Base-by-base conservation (phyloP, 1,140 invertebrate genomes). In the Ips nitidus region DNA sequence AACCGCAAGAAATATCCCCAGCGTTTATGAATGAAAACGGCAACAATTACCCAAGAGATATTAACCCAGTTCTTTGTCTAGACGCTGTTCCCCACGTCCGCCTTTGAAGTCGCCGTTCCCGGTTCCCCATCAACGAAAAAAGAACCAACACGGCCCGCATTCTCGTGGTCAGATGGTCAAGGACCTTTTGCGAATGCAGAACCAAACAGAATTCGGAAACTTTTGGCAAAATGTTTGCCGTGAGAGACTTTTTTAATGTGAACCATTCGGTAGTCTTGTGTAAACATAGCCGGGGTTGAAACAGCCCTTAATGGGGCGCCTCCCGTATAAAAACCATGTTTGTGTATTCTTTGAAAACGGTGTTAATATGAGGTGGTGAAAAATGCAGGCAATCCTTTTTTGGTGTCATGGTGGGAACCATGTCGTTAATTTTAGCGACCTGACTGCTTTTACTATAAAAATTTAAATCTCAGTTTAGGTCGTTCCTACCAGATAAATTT, bases 11-110 rank as follows among this genome's bases (percentile, higher is more conserved):
- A 42, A 22, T 60, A 60, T 22, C 22, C 58, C 41, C 58, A 41
- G 58, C 45, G 36, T 56, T 65, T 65, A 65, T 65, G 63, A 65
- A 65, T 65, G 63, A 56, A 65, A 65, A 56, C 63, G 8, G 39
- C 63, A 52, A 65, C 63, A 65, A 65, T 65, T 65, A 65, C 63
- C 63, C 52, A 56, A 37, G 52, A 42, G 52, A 65, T 41, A 65
- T 65, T 65, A 65, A 65, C 63, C 63, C 63, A 65, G 52, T 65
- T 65, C 63, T 65, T 65, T 65, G 63, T 65, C 63, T 65, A 65
- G 60, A 65, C 63, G 63, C 36, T 37, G 52, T 55, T 56, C 63
- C 63, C 63, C 63, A 65, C 52, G 63, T 65, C 41, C n/a, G 50
- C 47, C 36, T 64, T 53, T 56, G 50, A 53, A 65, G 63, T 56